Percentiles rank a stretch among this genome's conserved stretches.
Conservation (phyloP, 1,140 invertebrate genomes). For the Magallana gigas region DNA sequence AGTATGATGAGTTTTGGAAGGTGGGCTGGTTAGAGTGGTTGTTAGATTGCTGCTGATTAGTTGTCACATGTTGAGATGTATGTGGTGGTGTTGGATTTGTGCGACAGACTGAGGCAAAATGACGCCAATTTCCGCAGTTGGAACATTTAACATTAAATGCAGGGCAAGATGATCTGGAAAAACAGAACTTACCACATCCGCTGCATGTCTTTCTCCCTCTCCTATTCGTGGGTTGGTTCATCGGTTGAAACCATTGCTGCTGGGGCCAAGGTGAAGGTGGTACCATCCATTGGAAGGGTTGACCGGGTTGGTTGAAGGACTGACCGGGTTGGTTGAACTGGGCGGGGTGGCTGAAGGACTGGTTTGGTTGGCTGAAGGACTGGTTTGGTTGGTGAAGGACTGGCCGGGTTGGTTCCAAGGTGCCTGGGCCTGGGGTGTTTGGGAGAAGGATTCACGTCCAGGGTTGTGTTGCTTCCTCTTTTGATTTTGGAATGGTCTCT, state of each 20-base stretch:
- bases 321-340: too few species aligned
- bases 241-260: not conserved
- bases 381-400: not conserved
- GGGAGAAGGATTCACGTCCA: too few species aligned
- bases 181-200: conserved; percentile 43
- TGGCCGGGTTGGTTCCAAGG: not conserved
- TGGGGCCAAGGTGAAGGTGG: not conserved
- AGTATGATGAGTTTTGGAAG: conserved; percentile 17
- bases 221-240: not conserved
- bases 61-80: not conserved
- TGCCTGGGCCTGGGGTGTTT: not conserved
- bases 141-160: conserved; percentile 44
- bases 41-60: not conserved
- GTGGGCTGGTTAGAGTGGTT: not conserved
- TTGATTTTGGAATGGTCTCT: too few species aligned
- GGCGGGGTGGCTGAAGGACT: not conserved
- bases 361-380: not conserved
- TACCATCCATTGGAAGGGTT: not conserved
- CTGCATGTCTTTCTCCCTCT: not conserved
- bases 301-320: not conserved
- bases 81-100: not conserved
- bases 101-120: conserved; percentile 29
- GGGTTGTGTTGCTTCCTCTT: too few species aligned
- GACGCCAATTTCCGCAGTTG: conserved; percentile 27
- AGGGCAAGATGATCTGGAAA: conserved; percentile 13